A percentile compares a stretch with the other conserved stretches of the same genome.
These are phyloP conservation scores for Peromyscus maniculatus DNA, from an alignment of 2,113 vertebrate genomes.

Conservation along the genomic window DNA sequence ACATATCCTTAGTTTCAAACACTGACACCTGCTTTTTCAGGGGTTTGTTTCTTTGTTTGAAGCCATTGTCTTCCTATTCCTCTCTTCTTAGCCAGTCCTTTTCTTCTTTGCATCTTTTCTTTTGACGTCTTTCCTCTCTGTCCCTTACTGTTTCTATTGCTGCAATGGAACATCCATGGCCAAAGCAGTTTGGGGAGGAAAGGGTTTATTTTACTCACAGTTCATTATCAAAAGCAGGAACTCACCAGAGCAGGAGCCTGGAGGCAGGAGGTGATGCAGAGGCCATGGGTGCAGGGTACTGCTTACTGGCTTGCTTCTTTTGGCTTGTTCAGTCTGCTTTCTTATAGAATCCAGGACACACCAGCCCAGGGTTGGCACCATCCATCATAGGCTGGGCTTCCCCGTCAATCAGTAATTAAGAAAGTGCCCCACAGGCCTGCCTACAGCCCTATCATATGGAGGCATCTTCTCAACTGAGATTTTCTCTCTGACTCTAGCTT, in stretches of 20 bases:
- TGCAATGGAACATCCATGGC: not conserved
- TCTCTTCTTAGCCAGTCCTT: not conserved
- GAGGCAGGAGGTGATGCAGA: not conserved
- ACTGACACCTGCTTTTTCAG: not conserved
- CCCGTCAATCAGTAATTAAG: not conserved
- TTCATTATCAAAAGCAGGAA: not conserved
- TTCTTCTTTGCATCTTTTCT: no score
- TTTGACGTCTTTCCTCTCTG: not conserved
- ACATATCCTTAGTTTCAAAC: not conserved
- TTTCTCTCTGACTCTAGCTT: not conserved
- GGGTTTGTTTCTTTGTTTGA: not conserved
- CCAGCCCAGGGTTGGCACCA: not conserved
- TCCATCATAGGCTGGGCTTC: not conserved
- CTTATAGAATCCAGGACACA: not conserved
- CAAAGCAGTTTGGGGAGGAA: not conserved
- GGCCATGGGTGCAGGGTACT: not conserved
- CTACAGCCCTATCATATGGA: not conserved
- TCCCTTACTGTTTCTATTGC: not conserved
- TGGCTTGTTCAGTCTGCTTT: not conserved
- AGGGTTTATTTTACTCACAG: not conserved
- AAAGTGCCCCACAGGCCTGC: not conserved
- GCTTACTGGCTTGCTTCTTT: not conserved
- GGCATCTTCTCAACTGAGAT: not conserved
- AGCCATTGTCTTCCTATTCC: not conserved
- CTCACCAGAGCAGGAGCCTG: not conserved